A percentile compares a stretch with the other conserved stretches of the same genome.
Evolutionary conservation across 2,113 vertebrate genomes (phyloP).

Genomic region (Dasyurus viverrinus): DNA sequence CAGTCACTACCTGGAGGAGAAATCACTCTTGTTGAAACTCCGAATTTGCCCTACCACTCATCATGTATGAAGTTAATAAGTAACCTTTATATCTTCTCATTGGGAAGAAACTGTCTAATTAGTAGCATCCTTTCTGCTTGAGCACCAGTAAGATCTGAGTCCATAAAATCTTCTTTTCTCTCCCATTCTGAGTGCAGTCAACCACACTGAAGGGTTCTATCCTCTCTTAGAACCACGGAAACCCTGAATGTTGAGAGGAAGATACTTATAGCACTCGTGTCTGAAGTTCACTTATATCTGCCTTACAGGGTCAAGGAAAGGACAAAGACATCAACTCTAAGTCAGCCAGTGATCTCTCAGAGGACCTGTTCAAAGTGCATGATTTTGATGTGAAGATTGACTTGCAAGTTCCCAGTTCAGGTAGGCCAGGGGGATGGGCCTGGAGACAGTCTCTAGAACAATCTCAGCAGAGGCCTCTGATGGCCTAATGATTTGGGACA

Average conservation of each 20-base stretch:
- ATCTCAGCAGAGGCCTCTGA: not conserved
- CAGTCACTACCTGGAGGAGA: not conserved
- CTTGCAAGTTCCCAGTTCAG: constrained; percentile 98
- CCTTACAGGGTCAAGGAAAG: constrained; percentile 88
- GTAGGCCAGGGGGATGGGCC: constrained; percentile 78
- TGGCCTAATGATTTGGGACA: not conserved
- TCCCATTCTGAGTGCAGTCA: not conserved
- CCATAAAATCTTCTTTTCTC: not conserved
- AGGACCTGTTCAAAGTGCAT: constrained; percentile 99
- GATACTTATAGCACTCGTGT: not conserved
- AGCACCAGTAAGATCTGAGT: not conserved
- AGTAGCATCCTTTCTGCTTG: constrained; percentile 14
- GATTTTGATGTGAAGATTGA: constrained; percentile 99
- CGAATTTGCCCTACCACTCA: not conserved
- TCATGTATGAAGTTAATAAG: not conserved
- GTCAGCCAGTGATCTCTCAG: constrained; percentile 96
- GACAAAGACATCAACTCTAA: constrained; percentile 95
- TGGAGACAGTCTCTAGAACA: not conserved
- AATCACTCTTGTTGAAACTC: not conserved
- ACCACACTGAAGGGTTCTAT: not conserved
- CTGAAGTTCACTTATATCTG: constrained; percentile 1
- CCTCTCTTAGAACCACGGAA: not conserved
- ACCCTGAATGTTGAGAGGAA: not conserved
- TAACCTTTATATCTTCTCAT: constrained; percentile 4
- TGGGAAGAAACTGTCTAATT: not conserved